Conservation (phyloP, 2,888 invertebrate species). For the Dryadula phaetusa region DNA sequence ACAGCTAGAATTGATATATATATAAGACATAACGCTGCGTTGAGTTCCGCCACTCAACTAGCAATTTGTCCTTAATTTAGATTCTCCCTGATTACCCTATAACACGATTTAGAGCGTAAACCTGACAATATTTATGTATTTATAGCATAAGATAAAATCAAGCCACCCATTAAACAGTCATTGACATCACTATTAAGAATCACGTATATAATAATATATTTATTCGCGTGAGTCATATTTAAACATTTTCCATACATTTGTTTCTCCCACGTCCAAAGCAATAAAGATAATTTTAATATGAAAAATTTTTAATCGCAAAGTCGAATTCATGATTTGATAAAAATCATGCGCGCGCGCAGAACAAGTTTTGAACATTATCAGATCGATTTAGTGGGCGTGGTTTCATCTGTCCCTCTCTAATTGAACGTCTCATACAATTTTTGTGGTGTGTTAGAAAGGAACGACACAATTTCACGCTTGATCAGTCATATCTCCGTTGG, state of each 20-base stretch:
- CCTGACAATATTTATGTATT: too few species aligned
- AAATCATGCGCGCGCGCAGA: conserved; percentile 61
- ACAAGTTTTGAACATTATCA: conserved; percentile 72
- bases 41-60: too few species aligned
- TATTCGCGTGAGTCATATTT: conserved; percentile 64
- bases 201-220: conserved; percentile 42
- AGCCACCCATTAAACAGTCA: conserved; percentile 46
- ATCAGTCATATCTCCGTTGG: conserved; percentile 58
- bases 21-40: too few species aligned
- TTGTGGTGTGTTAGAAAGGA: conserved; percentile 54
- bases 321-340: conserved; percentile 52
- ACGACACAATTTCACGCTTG: conserved; percentile 62
- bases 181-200: conserved; percentile 42
- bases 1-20: too few species aligned
- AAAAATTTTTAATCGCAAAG: conserved; percentile 64
- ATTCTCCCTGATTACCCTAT: too few species aligned
- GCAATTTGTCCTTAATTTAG: too few species aligned
- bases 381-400: conserved; percentile 78
- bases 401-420: conserved; percentile 58
- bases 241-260: conserved; percentile 55
- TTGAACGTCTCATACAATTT: conserved; percentile 35
- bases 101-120: too few species aligned
- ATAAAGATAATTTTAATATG: conserved; percentile 80
- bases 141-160: conserved; percentile 40
- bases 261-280: conserved; percentile 70